Percentiles rank a stretch among this genome's conserved stretches.
phyloP scores from a whole-genome alignment of 2,113 vertebrate genomes.

The Sialia sialis region DNA sequence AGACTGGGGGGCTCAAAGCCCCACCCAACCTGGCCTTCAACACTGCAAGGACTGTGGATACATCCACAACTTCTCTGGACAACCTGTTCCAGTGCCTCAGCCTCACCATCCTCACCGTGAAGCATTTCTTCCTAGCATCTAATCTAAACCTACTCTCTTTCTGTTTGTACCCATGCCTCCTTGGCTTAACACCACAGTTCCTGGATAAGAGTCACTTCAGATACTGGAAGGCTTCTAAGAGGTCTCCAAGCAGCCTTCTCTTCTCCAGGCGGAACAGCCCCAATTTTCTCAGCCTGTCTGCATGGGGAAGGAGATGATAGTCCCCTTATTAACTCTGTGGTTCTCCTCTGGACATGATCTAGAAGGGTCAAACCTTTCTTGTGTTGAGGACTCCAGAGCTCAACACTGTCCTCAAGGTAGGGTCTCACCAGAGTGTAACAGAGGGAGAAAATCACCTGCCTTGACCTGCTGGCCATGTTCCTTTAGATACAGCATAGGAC shows the following conservation, averaged over 20 bases:
- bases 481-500: not conserved
- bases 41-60: too few species aligned
- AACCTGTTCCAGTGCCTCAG: not conserved
- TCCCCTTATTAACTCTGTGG: not conserved
- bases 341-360: not conserved
- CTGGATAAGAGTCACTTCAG: not conserved
- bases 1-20: rapidly evolving
- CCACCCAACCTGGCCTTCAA: not conserved
- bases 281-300: not conserved
- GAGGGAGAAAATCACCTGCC: too few species aligned
- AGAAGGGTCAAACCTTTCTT: not conserved
- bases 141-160: not conserved
- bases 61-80: not conserved
- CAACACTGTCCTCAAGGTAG: too few species aligned
- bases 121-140: not conserved
- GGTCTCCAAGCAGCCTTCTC: not conserved
- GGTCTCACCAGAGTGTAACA: not conserved
- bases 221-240: not conserved
- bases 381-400: not conserved
- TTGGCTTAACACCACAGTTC: not conserved
- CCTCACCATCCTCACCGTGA: too few species aligned
- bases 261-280: not conserved
- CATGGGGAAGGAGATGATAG: not conserved
- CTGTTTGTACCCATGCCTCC: not conserved
- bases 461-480: not conserved